Percentiles rank a stretch among this genome's conserved stretches.
These are phyloP conservation scores for Phylloscopus collybita DNA, from an alignment of 2,797 vertebrate genomes.

Conservation along the genomic window DNA sequence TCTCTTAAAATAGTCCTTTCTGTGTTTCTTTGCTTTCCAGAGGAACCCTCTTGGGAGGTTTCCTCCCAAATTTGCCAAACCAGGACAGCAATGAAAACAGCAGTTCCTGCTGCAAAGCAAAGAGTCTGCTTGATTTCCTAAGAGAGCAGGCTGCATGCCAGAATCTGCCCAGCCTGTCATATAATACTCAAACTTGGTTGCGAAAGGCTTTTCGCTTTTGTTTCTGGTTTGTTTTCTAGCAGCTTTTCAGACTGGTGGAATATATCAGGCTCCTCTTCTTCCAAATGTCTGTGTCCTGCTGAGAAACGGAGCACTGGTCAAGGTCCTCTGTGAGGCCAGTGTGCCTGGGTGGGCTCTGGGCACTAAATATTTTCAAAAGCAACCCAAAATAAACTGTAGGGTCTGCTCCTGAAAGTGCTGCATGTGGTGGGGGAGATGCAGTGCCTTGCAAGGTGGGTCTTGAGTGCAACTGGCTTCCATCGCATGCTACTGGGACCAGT, in stretches of 20 bases:
- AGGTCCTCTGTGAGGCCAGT: background rate
- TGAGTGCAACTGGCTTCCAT: background rate
- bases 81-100: background rate
- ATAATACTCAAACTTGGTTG: conserved; percentile 26
- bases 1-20: too few species aligned
- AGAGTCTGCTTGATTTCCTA: conserved; percentile 73
- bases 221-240: background rate
- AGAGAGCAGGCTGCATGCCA: conserved; percentile 55
- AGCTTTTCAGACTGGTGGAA: background rate
- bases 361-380: background rate
- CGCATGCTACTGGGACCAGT: background rate
- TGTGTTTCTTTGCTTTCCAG: too few species aligned
- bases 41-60: too few species aligned
- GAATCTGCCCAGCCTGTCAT: conserved; percentile 26
- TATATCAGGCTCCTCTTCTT: background rate
- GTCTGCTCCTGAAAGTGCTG: background rate
- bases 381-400: background rate
- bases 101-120: conserved; percentile 59
- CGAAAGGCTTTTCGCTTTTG: conserved; percentile 52
- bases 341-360: background rate
- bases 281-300: background rate
- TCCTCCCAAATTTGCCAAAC: too few species aligned
- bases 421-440: background rate
- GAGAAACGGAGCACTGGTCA: background rate
- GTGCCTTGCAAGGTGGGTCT: background rate